Evolutionary conservation across 2,113 vertebrate species (phyloP).

Genomic region (Coptodon bakossiorum): DNA sequence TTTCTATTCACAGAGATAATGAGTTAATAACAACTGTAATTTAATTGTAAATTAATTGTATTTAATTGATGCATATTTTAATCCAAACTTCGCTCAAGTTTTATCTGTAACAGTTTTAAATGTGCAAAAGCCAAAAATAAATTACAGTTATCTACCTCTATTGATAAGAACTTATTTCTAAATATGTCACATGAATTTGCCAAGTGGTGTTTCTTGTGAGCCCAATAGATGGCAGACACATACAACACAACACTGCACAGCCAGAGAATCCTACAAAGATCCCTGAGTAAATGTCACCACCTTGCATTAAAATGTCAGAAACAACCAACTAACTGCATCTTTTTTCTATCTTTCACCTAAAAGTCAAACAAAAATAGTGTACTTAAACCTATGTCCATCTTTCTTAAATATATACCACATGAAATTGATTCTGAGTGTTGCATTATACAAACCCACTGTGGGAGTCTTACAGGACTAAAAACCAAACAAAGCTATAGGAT

Average conservation of each 20-base stretch:
- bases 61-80: neutral
- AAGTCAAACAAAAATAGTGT: neutral
- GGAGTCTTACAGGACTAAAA: neutral
- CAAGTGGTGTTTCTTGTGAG: conserved; percentile 56
- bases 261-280: conserved; percentile 1
- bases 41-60: neutral
- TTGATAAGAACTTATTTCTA: neutral
- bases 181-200: neutral
- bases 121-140: neutral
- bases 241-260: conserved; percentile 42
- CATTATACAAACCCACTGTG: conserved; percentile 5
- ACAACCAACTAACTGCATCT: neutral
- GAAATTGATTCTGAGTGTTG: conserved; percentile 1
- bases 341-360: neutral
- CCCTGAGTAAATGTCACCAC: conserved; percentile 14
- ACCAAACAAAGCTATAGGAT: neutral
- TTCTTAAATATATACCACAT: neutral
- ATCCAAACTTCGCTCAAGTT: neutral
- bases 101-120: neutral
- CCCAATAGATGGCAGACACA: conserved; percentile 78
- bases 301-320: conserved; percentile 18
- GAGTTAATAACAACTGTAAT: neutral
- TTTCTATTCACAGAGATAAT: neutral
- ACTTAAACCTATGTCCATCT: conserved; percentile 1
- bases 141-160: neutral